phyloP scores from a whole-genome alignment of 2,113 vertebrate genomes.

The Urocolius indicus region DNA sequence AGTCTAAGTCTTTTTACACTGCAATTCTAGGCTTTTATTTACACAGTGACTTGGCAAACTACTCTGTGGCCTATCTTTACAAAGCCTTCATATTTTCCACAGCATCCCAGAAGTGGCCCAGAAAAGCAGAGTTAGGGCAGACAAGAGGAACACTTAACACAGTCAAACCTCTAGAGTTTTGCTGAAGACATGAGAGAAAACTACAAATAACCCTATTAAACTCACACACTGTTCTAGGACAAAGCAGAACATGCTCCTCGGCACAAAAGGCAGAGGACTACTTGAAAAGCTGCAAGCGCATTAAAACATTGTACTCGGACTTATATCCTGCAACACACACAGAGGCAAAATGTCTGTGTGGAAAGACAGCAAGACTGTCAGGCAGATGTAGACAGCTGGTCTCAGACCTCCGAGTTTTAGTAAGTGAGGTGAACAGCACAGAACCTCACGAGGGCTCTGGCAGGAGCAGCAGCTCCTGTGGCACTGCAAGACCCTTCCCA shows the following conservation, averaged over 20 bases:
- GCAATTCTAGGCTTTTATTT: not conserved
- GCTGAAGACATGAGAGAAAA: not conserved
- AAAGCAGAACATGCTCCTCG: not conserved
- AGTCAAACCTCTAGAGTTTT: conserved; percentile 4
- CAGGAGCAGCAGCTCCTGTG: accelerated
- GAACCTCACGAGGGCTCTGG: not conserved
- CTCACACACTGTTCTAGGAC: not conserved
- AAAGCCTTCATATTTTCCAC: conserved; percentile 7
- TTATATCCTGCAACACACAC: not conserved
- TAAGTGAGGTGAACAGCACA: not conserved
- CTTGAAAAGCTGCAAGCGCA: not conserved
- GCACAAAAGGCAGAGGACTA: not conserved
- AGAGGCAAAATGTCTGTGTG: not conserved
- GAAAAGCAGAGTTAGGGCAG: conserved; percentile 24
- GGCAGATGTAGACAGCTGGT: not conserved
- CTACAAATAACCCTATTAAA: not conserved
- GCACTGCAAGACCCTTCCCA: not conserved
- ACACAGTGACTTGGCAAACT: conserved; percentile 10
- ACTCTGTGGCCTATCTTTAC: not conserved
- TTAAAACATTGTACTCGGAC: not conserved
- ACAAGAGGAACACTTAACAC: not conserved
- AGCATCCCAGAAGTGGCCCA: not conserved
- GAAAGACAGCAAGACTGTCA: not conserved
- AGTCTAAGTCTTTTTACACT: not conserved
- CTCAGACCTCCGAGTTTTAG: not conserved